A percentile compares a stretch with the other conserved stretches of the same genome.
phyloP scores from a whole-genome alignment of 1,140 invertebrate genomes.

The Theocolax elegans region DNA sequence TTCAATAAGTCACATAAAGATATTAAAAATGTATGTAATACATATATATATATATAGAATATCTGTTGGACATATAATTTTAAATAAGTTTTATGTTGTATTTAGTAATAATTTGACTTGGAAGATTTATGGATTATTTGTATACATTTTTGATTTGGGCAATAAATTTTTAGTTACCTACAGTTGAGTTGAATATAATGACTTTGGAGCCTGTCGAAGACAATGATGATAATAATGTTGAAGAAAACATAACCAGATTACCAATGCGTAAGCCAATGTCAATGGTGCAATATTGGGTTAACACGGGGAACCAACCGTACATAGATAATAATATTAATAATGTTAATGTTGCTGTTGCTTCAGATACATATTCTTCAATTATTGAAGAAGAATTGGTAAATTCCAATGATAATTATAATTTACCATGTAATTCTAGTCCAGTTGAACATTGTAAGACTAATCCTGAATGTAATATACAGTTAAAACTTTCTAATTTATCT shows the following conservation, averaged over 20 bases:
- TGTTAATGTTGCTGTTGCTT: slow-evolving; percentile 8
- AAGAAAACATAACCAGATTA: no score
- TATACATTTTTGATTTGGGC: no score
- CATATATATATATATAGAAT: no score
- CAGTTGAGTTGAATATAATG: neutral
- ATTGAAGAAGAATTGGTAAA: slow-evolving; percentile 36
- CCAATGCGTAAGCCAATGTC: slow-evolving; percentile 47
- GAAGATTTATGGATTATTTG: no score
- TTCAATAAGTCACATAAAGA: no score
- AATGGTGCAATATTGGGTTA: slow-evolving; percentile 55
- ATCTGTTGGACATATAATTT: no score
- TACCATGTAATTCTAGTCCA: neutral
- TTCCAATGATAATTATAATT: neutral
- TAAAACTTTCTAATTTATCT: slow-evolving; percentile 26
- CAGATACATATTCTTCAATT: slow-evolving; percentile 40
- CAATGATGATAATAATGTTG: no score
- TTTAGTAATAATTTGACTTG: no score
- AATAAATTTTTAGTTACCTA: neutral
- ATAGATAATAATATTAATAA: neutral
- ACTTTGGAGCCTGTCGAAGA: neutral
- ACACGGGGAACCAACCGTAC: slow-evolving; percentile 54
- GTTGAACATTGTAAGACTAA: neutral
- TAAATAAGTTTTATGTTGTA: no score
- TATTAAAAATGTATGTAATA: no score
- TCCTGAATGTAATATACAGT: neutral